Conservation (phyloP, 2,888 invertebrate genomes). For the Limnephilus auricula region DNA sequence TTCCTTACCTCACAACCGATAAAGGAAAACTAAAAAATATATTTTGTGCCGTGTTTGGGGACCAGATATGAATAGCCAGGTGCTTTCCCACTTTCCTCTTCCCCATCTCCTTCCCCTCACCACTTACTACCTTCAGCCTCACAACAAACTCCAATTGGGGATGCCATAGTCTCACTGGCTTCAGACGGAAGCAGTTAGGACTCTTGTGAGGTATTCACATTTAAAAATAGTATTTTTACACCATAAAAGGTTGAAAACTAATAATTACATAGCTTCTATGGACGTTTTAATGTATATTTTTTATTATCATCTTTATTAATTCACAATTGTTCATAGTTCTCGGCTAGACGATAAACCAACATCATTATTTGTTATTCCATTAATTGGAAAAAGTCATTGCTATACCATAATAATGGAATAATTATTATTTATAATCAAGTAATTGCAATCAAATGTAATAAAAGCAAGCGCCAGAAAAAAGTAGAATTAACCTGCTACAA, state of each 20-base stretch:
- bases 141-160: too few relatives aligned
- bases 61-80: too few relatives aligned
- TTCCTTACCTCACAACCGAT: too few relatives aligned
- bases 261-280: background rate
- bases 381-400: background rate
- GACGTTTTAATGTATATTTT: background rate
- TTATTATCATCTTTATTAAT: too few relatives aligned
- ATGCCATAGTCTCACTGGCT: too few relatives aligned
- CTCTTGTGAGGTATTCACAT: too few relatives aligned
- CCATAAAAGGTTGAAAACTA: background rate
- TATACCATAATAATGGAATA: background rate
- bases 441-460: background rate
- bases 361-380: background rate
- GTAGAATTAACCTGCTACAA: background rate
- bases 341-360: background rate
- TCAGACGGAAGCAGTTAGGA: too few relatives aligned
- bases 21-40: too few relatives aligned
- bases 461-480: background rate
- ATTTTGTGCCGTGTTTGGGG: too few relatives aligned
- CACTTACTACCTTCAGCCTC: too few relatives aligned
- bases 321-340: background rate
- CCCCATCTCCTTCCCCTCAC: too few relatives aligned
- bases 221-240: background rate
- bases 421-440: background rate
- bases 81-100: too few relatives aligned